Evolutionary conservation across 2,888 invertebrate genomes (phyloP).

Genomic region (Ectobius pallidus): DNA sequence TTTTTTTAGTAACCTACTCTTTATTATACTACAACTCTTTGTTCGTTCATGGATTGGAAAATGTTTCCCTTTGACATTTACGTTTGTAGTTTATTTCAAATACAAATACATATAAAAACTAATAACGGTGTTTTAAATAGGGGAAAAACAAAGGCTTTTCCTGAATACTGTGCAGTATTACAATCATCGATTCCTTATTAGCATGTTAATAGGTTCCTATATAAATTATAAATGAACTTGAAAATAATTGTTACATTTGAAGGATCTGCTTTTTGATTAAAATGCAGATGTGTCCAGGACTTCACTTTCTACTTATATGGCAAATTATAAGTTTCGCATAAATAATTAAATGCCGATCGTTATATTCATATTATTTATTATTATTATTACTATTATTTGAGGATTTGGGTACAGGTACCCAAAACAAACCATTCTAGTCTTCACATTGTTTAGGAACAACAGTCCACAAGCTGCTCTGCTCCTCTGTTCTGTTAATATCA

Average conservation of each 20-base stretch:
- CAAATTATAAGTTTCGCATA: too few species aligned
- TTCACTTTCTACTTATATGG: too few species aligned
- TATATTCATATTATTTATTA: too few species aligned
- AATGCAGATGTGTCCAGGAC: too few species aligned
- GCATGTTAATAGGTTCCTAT: slow-evolving; percentile 17
- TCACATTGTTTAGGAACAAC: too few species aligned
- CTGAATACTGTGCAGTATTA: slow-evolving; percentile 12
- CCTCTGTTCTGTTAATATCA: too few species aligned
- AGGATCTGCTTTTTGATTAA: too few species aligned
- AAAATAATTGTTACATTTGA: not conserved
- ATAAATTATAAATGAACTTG: not conserved
- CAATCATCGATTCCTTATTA: slow-evolving; percentile 25
- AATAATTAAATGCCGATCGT: too few species aligned
- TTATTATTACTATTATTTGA: too few species aligned
- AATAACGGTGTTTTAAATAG: slow-evolving; percentile 30
- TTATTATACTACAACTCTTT: slow-evolving; percentile 35
- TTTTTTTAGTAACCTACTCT: slow-evolving; percentile 34
- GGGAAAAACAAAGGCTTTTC: slow-evolving; percentile 23
- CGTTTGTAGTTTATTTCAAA: slow-evolving; percentile 35
- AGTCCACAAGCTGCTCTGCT: too few species aligned
- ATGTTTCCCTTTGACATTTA: slow-evolving; percentile 37
- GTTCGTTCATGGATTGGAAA: slow-evolving; percentile 38
- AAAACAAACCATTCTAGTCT: too few species aligned
- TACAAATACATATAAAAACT: slow-evolving; percentile 33
- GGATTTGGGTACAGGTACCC: too few species aligned